Conservation (phyloP, 1,140 invertebrate genomes). For the Conus betulinus region DNA sequence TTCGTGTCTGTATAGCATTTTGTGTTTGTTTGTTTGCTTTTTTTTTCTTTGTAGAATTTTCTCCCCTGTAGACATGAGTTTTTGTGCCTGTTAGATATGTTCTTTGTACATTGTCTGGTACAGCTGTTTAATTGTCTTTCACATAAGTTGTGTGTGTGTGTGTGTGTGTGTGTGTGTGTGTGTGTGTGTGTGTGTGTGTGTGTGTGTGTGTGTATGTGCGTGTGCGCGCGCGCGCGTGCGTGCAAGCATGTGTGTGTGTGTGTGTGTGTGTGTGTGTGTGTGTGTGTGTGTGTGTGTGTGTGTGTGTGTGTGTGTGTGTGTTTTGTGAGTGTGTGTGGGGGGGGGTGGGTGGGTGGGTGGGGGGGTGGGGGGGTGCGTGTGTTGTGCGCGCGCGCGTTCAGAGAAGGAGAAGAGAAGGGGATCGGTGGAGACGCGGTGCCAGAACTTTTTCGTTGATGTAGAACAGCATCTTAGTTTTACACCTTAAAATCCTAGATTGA, state of each 20-base stretch:
- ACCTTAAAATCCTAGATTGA: too few species aligned
- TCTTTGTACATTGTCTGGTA: too few species aligned
- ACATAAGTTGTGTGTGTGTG: neutral
- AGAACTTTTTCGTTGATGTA: too few species aligned
- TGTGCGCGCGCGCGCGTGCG: neutral
- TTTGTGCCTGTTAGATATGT: too few species aligned
- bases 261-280: slow-evolving; percentile 6
- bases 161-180: slow-evolving; percentile 1
- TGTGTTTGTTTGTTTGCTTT: too few species aligned
- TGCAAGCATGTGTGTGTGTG: neutral
- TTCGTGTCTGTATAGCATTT: too few species aligned
- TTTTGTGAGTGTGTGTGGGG: neutral
- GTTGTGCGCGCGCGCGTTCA: neutral
- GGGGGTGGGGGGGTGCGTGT: neutral
- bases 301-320: neutral
- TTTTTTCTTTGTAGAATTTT: too few species aligned
- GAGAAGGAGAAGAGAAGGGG: too few species aligned
- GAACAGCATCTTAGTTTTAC: too few species aligned
- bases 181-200: neutral
- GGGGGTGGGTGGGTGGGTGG: neutral
- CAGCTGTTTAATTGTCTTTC: too few species aligned
- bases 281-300: neutral
- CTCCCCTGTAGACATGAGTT: too few species aligned
- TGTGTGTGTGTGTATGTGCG: neutral
- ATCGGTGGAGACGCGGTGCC: too few species aligned